Evolutionary conservation across 2,888 invertebrate species (phyloP), one percentile per base, ranked within the genome.

Genomic region (Chelonus formosanus): DNA sequence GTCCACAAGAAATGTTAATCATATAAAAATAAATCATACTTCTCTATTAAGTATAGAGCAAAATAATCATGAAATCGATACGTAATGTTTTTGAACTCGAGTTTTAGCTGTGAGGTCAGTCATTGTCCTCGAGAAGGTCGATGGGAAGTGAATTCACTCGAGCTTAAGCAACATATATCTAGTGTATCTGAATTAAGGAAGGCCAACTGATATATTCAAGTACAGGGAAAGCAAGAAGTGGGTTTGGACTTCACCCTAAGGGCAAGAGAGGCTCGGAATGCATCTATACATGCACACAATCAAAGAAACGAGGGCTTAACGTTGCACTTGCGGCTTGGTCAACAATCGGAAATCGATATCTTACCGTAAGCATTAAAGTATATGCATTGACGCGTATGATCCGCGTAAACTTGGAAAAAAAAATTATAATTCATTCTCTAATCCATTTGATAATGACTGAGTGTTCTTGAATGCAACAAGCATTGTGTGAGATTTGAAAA

Each of bases 281-380:
- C 40, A 5, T 40, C 5, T 40, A 40, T 40, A 40, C 40, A 40
- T 40, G 65, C 60, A 58, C 59, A 43, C 57, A 45, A 44, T 31
- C 36, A 31, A n/a, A 56, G 53, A 40, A 40, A 47, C 64, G 53
- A 67, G 65, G 36, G 67, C 53, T 70, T 69, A 70, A 70, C 67
- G 68, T 62, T 63, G 68, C 63, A 69, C 63, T 67, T 67, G 63
- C 55, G 60, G 59, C 54, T 58, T 10, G 53, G 59, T 35, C 62
- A 40, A 65, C 53, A 73, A 71, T 70, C 58, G 67, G 65, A 69
- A 71, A 73, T 73, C 73, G 70, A 73, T 73, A 70, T 67, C 65
- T 60, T 53, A 58, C 34, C 68, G 58, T 65, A 44, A 55, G 62
- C 55, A 45, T 59, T 10, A 58, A 59, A 45, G 58, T 65, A 20